Percentiles rank a stretch among this genome's conserved stretches.
phyloP scores from a whole-genome alignment of 1,140 invertebrate genomes.

The Pollicipes pollicipes region DNA sequence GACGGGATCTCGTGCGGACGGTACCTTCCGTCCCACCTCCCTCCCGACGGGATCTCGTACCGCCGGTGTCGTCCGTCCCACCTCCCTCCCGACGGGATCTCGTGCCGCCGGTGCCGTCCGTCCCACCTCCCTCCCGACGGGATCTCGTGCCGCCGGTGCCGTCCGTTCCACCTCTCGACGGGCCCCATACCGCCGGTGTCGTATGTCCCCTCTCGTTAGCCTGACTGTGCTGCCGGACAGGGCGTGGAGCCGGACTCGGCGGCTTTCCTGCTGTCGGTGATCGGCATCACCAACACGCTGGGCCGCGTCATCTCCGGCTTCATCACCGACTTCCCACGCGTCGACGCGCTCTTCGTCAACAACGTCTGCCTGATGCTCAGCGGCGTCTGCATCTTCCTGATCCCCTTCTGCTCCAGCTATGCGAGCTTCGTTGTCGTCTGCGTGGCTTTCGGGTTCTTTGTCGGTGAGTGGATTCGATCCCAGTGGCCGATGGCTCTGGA shows the following conservation, averaged over 20 bases:
- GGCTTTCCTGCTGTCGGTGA: constrained; percentile 76
- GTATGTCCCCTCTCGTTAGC: too few relatives aligned
- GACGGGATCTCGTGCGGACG: too few relatives aligned
- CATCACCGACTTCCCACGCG: constrained; percentile 30
- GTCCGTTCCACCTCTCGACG: too few relatives aligned
- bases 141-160: too few relatives aligned
- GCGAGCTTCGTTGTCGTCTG: constrained; percentile 56
- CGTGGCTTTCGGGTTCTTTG: constrained; percentile 84
- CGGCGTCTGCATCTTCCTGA: constrained; percentile 62
- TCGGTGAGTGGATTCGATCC: constrained; percentile 69
- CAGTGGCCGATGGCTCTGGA: constrained; percentile 7
- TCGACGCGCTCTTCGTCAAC: constrained; percentile 81
- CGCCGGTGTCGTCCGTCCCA: too few relatives aligned
- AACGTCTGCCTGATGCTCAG: constrained; percentile 81
- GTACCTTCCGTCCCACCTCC: too few relatives aligned
- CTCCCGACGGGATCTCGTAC: too few relatives aligned
- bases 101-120: too few relatives aligned
- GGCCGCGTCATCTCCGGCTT: constrained; percentile 35
- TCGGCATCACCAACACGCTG: constrained; percentile 82
- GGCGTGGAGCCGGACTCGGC: constrained; percentile 53
- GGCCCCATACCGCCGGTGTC: too few relatives aligned
- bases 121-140: too few relatives aligned
- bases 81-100: too few relatives aligned
- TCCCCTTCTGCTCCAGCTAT: constrained; percentile 67
- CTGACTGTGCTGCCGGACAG: too few relatives aligned